Evolutionary conservation across 2,888 invertebrate genomes (phyloP).

Genomic region (Thereva unica): DNA sequence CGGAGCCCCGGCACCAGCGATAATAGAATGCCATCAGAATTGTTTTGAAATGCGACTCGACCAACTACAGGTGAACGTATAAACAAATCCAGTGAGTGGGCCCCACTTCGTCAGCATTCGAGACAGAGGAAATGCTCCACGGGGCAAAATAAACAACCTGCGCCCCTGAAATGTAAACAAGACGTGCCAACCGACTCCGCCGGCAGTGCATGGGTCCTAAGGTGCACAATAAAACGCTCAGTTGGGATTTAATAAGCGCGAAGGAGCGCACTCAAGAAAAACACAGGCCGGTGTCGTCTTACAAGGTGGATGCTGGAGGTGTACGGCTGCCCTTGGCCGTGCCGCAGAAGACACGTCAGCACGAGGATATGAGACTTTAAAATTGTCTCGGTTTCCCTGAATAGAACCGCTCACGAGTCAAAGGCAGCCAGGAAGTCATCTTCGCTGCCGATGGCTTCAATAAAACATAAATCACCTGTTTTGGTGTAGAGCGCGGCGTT

Average conservation of each 20-base stretch:
- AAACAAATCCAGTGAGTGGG: constrained; percentile 14
- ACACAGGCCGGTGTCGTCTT: background rate
- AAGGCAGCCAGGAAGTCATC: too few relatives aligned
- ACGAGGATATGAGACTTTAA: too few relatives aligned
- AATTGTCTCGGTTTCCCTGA: too few relatives aligned
- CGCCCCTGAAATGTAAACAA: constrained; percentile 25
- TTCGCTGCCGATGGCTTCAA: too few relatives aligned
- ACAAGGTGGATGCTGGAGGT: too few relatives aligned
- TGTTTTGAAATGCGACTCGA: constrained; percentile 23
- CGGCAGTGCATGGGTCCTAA: constrained; percentile 7
- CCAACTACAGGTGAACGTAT: constrained; percentile 32
- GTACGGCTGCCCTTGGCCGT: too few relatives aligned
- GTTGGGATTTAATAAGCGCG: background rate
- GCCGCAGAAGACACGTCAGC: too few relatives aligned
- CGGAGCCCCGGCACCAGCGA: too few relatives aligned
- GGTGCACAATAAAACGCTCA: constrained; percentile 8
- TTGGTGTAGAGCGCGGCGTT: too few relatives aligned
- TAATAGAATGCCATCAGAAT: background rate
- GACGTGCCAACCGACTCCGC: constrained; percentile 5
- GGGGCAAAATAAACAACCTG: constrained; percentile 26
- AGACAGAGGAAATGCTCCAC: constrained; percentile 18
- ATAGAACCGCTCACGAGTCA: too few relatives aligned
- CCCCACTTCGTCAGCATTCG: constrained; percentile 4
- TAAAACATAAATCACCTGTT: too few relatives aligned
- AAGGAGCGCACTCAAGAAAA: background rate